Conservation (phyloP, 64 coral and sea anemone species). For the Stichodactyla helianthus region DNA sequence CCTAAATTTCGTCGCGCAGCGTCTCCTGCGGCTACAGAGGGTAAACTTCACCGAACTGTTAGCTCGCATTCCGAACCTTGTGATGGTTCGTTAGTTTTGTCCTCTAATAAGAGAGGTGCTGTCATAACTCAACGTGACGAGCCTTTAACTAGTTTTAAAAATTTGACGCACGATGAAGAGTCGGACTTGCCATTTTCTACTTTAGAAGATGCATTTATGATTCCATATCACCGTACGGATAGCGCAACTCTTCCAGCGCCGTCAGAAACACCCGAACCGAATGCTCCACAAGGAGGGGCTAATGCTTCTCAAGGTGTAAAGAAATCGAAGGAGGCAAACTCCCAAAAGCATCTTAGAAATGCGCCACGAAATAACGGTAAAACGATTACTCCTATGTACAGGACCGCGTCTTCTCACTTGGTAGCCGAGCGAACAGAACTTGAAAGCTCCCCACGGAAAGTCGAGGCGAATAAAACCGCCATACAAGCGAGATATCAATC, state of each 20-base stretch:
- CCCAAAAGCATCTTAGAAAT: not conserved
- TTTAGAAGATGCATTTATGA: slow-evolving; percentile 78
- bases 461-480: not conserved
- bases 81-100: slow-evolving; percentile 1
- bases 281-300: not conserved
- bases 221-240: slow-evolving; percentile 66
- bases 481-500: not conserved
- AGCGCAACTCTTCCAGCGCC: slow-evolving; percentile 71
- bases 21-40: slow-evolving; percentile 18
- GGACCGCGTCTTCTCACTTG: not conserved
- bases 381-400: not conserved
- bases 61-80: slow-evolving; percentile 51
- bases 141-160: not conserved
- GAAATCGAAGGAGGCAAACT: not conserved
- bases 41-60: slow-evolving; percentile 25
- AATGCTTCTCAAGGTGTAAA: not conserved
- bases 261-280: slow-evolving; percentile 35
- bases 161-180: not conserved
- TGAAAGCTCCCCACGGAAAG: not conserved
- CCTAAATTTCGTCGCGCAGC: not conserved
- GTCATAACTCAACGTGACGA: not conserved
- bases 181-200: slow-evolving; percentile 11
- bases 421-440: too few relatives aligned
- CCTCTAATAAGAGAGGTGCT: not conserved
- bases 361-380: not conserved